Evolutionary conservation across 2,888 invertebrate species (phyloP), one percentile per base, ranked within the genome.

Genomic region (Stenodema calcarata): DNA sequence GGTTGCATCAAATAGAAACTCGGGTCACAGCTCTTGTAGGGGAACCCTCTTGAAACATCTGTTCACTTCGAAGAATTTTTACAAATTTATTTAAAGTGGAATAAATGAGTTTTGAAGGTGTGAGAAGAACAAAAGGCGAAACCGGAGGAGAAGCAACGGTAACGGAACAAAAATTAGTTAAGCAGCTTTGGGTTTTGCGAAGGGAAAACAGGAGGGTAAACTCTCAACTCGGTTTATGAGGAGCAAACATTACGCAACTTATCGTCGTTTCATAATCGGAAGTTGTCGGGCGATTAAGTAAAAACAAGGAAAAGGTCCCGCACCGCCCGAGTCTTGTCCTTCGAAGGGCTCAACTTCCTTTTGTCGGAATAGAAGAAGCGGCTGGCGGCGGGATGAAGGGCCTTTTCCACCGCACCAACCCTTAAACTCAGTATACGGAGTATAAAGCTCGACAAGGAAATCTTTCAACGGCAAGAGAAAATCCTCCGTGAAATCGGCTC

Each of bases 401-500:
- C 35, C 35, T 7, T 35, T 35, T 35, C 35, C 35, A 42, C 69
- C 54, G 27, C 14, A 44, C 44, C 42, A 42, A 70, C 18, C 75
- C 84, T 50, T 23, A 23, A 62, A 62, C 62, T 62, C 23, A 62
- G 62, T 62, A 23, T 50, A n/a, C 16, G n/a, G 44, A 50, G 50
- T n/a, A 50, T n/a, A 50, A 50, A 50, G 50, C 50, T 4, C 50
- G 50, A 62, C 62, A 62, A 42, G 50, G 23, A 76, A 84, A 87
- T 84, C 87, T 87, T 86, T 80, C 70, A 76, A 41, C 86, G 81
- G 70, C 70, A 42, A 44, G 27, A n/a, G 54, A 12, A 84, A 86
- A 87, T 86, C 87, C 87, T 18, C 47, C 87, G 85, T 85, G 62
- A 87, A 87, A 87, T 87, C 87, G 81, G 87, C 84, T 87, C 85